phyloP scores from a whole-genome alignment of 2,888 invertebrate species.

The Hemistola chrysoprasaria region DNA sequence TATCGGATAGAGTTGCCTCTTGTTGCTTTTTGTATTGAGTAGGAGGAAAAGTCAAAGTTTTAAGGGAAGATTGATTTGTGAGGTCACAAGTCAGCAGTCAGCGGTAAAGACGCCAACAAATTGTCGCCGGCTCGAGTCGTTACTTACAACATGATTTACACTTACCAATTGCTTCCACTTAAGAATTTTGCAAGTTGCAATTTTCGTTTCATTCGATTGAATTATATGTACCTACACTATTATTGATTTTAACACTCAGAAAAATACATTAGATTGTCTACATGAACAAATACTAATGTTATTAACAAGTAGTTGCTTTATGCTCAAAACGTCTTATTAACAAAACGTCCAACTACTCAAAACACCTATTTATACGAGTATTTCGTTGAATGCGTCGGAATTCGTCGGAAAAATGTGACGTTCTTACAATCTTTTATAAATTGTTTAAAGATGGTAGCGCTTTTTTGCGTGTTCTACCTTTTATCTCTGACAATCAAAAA shows the following conservation, averaged over 20 bases:
- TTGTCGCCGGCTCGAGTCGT: constrained; percentile 35
- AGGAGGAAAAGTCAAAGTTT: constrained; percentile 55
- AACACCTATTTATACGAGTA: no score
- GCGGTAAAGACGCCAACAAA: constrained; percentile 36
- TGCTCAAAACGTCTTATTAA: no score
- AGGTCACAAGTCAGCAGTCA: no score
- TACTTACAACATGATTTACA: constrained; percentile 37
- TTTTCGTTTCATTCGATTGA: constrained; percentile 18
- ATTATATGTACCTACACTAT: no score
- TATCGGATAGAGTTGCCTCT: constrained; percentile 31
- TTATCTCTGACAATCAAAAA: constrained; percentile 13
- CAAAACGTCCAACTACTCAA: no score
- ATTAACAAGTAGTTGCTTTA: no score
- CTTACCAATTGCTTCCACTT: constrained; percentile 39
- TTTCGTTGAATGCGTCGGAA: no score
- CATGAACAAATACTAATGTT: no score
- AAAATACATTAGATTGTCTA: no score
- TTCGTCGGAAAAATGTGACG: no score
- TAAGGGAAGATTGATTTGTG: constrained; percentile 44
- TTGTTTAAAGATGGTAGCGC: neutral
- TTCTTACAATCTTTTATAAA: no score
- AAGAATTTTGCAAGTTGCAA: constrained; percentile 20
- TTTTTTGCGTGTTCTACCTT: neutral
- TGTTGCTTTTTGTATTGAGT: constrained; percentile 16
- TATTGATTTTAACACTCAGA: no score